These are phyloP conservation scores for Nannospalax galili DNA, from an alignment of 2,113 vertebrate genomes.

Conservation along the genomic window DNA sequence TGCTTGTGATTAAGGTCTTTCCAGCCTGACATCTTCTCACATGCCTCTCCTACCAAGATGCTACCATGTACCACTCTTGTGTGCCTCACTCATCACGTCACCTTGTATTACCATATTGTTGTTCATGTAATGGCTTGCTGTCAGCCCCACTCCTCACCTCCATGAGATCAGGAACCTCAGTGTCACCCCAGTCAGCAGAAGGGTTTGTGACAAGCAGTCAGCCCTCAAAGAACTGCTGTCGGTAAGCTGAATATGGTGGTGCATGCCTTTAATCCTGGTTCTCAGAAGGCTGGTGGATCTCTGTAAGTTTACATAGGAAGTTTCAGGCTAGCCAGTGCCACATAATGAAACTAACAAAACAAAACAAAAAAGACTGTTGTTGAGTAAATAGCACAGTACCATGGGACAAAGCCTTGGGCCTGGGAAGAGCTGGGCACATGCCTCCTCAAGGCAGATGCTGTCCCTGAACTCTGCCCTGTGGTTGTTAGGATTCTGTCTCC, in stretches of 20 bases:
- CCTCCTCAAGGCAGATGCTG: not conserved
- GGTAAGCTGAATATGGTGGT: no score
- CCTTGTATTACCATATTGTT: not conserved
- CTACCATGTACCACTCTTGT: no score
- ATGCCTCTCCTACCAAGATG: rapidly evolving
- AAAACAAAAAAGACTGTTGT: not conserved
- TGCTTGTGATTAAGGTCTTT: no score
- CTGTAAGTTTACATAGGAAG: no score
- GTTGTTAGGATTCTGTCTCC: rapidly evolving
- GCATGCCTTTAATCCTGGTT: no score
- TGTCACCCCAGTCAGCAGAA: not conserved
- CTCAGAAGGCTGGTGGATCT: no score
- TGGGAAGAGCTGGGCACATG: rapidly evolving
- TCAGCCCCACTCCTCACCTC: not conserved
- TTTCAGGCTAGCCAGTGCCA: no score
- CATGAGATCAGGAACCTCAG: rapidly evolving
- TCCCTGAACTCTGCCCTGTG: no score
- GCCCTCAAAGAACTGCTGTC: not conserved
- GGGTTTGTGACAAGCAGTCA: rapidly evolving
- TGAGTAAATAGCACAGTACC: rapidly evolving
- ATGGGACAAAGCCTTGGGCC: no score
- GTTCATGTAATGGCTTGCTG: not conserved
- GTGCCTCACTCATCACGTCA: rapidly evolving
- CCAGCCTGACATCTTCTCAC: rapidly evolving
- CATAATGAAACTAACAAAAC: no score